A percentile compares a stretch with the other conserved stretches of the same genome.
Evolutionary conservation across 2,113 vertebrate genomes (phyloP).

Genomic region (Rhagologus leucostigma): DNA sequence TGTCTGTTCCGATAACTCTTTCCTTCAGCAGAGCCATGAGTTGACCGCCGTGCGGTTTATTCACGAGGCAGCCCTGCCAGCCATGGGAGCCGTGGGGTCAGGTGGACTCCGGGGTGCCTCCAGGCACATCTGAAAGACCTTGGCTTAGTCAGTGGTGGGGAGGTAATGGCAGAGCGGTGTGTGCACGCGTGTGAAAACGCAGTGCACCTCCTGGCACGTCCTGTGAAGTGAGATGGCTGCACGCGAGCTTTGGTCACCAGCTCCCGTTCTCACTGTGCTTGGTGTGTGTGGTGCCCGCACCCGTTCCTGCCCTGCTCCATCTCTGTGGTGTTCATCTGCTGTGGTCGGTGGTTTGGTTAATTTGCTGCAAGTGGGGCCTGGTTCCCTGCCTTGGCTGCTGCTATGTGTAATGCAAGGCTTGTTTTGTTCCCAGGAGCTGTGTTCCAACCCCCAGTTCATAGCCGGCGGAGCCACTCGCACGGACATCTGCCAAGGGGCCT

Average conservation of each 20-base stretch:
- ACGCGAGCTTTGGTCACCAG: background rate
- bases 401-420: background rate
- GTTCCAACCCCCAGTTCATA: constrained; percentile 36
- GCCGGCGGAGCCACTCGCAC: constrained; percentile 20
- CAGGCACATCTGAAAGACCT: background rate
- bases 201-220: background rate
- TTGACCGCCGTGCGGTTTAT: background rate
- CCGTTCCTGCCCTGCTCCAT: background rate
- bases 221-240: background rate
- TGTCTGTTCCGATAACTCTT: background rate
- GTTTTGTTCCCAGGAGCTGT: constrained; percentile 47
- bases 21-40: background rate
- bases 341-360: background rate
- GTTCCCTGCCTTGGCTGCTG: background rate
- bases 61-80: background rate
- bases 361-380: background rate
- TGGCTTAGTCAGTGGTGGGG: background rate
- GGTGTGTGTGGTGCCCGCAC: fast-evolving
- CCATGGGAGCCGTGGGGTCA: background rate
- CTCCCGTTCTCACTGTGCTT: background rate
- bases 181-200: background rate
- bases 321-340: background rate
- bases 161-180: background rate
- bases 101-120: background rate
- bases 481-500: constrained; percentile 53